These are phyloP conservation scores for Aurelia sp. DNA, from an alignment of 30 jellyfish, hydroid and myxozoan species.

Conservation along the genomic window DNA sequence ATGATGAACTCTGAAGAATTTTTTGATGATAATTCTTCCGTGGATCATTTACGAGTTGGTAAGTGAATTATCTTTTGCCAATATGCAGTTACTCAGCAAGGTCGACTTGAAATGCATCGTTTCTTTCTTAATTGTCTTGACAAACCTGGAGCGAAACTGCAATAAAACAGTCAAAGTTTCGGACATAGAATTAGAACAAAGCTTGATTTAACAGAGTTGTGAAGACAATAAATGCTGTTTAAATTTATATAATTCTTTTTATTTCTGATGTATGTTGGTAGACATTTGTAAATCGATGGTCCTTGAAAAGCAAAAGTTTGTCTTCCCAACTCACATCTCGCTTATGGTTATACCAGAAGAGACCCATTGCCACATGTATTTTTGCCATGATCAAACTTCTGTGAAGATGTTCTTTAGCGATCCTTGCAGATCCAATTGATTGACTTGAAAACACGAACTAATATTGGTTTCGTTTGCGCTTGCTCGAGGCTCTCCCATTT, in stretches of 20 bases:
- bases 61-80: too few relatives aligned
- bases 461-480: slow-evolving; percentile 27
- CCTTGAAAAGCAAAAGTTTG: slow-evolving; percentile 47
- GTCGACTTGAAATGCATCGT: too few relatives aligned
- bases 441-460: slow-evolving; percentile 18
- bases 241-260: not conserved
- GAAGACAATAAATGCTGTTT: too few relatives aligned
- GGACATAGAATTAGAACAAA: too few relatives aligned
- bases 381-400: slow-evolving; percentile 2
- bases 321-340: slow-evolving; percentile 21
- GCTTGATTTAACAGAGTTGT: too few relatives aligned
- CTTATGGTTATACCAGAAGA: slow-evolving; percentile 56
- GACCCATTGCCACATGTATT: slow-evolving; percentile 51
- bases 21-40: slow-evolving; percentile 33
- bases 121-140: too few relatives aligned
- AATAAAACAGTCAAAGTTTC: too few relatives aligned
- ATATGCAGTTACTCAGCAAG: too few relatives aligned
- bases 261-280: not conserved
- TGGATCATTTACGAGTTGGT: slow-evolving; percentile 25
- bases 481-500: slow-evolving; percentile 45
- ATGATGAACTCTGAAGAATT: slow-evolving; percentile 46
- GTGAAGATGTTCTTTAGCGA: not conserved
- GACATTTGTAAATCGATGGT: slow-evolving; percentile 3
- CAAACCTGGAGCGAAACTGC: too few relatives aligned
- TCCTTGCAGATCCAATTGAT: slow-evolving; percentile 35